Evolutionary conservation across 2,797 vertebrate genomes (phyloP), one percentile per base, ranked within the genome.

Genomic region (Otus scops): DNA sequence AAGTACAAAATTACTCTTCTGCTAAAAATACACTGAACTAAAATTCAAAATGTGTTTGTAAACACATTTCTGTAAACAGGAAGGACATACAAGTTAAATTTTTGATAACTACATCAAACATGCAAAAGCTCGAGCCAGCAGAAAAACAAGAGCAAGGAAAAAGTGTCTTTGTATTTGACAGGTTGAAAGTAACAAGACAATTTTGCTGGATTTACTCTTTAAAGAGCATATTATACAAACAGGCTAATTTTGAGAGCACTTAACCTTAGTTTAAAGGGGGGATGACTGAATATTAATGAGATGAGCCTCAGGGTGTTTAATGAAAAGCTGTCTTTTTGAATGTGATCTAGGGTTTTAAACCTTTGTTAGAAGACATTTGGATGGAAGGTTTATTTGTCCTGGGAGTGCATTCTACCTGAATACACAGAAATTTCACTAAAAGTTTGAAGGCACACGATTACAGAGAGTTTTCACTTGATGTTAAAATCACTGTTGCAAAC

Each of bases 161-260:
- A 94, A 73, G 48, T 27, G 53, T 43, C 69, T 75, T 19, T 3
- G 64, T 50, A 81, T 81, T 5, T 91, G 95, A 93, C 95, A 97
- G 84, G 80, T 23, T 65, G 61, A 85, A 88, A 93, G 87, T 81
- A 92, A 97, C 95, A 77, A 96, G 80, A 86, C 95, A 94, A 95
- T 95, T 92, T 94, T 96, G 71, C 60, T 84, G 91, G 93, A 89
- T 93, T 96, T 96, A 88, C 92, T 95, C 79, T 89, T 89, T 94
- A 92, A 91, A 65, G 93, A 89, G n/a, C 89, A 93, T 95, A 95
- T 96, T 94, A 93, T 91, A 68, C 89, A 97, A 97, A 96, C 88
- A 95, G 41, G 2, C 38, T 93, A 94, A 95, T 95, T 95, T 93
- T 96, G 96, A 96, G 95, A 96, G 91, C 92, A 92, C 93, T 93